A percentile compares a stretch with the other conserved stretches of the same genome.
Conservation (phyloP, 2,888 invertebrate species). For the Antheraea assamensis region DNA sequence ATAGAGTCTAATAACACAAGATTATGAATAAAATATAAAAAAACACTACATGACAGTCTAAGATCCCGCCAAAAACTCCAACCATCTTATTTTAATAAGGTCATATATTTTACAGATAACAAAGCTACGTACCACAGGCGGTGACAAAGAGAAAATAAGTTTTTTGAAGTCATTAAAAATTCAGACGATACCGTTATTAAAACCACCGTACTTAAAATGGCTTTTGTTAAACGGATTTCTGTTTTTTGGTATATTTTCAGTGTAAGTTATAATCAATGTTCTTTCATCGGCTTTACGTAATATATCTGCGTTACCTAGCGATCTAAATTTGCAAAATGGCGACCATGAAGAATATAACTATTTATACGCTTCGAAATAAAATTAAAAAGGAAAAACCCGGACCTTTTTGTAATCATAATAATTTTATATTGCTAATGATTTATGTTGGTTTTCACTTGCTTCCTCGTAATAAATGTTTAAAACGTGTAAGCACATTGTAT, state of each 20-base stretch:
- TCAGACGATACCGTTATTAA: conserved; percentile 80
- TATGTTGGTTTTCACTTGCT: too few species aligned
- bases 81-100: neutral
- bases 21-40: too few species aligned
- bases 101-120: conserved; percentile 53
- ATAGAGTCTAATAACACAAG: too few species aligned
- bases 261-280: conserved; percentile 72
- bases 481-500: neutral
- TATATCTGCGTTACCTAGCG: neutral
- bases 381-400: too few species aligned
- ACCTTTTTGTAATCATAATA: too few species aligned
- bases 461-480: too few species aligned
- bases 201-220: conserved; percentile 77
- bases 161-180: conserved; percentile 66
- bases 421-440: too few species aligned
- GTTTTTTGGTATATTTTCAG: conserved; percentile 84
- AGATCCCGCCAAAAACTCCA: too few species aligned
- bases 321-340: neutral
- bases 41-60: too few species aligned
- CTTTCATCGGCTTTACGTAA: neutral
- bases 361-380: too few species aligned
- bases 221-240: conserved; percentile 80
- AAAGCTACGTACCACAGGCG: conserved; percentile 45
- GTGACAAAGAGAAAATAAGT: conserved; percentile 40
- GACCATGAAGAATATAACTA: neutral